Evolutionary conservation across 2,888 invertebrate genomes (phyloP), one percentile per base, ranked within the genome.

Genomic region (Atrina japonica): DNA sequence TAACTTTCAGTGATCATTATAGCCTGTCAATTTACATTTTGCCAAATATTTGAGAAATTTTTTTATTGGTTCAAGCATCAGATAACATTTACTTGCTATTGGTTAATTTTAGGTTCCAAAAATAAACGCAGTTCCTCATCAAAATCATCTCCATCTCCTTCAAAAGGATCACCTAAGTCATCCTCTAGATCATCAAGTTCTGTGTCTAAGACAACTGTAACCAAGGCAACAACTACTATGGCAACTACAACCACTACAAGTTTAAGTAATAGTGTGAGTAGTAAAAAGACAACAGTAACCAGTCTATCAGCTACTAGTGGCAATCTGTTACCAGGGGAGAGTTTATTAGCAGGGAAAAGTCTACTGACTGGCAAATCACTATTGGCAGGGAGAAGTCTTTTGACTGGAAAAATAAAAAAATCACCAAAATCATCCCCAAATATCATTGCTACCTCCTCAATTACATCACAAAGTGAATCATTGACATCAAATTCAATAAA

Each of bases 191-290:
- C n/a, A n/a, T n/a, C n/a, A n/a, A n/a, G n/a, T 61, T 73, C 25
- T 43, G 61, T 45, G 18, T 56, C 72, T 25, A 64, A 69, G 30
- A 55, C 52, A 41, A 55, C 70, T 7, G 66, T 65, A 55, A 60
- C 75, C 68, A 74, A 64, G 59, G 71, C 68, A 41, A 72, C 67
- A 9, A 66, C 69, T 18, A 65, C 58, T 16, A 40, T 69, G 23
- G 59, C 76, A 35, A 70, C 75, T 21, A 76, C 75, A 9, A 63
- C 56, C 23, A 77, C 70, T 25, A 71, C 59, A 45, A 70, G 69
- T 53, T 68, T 60, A 11, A 65, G 55, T 29, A 78, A 56, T 21
- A 73, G 70, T 55, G 64, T 56, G 41, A 61, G 59, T 56, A 52
- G 52, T 52, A 41, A 27, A 35, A 50, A 50, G 52, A 53, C 52